Conservation (phyloP, 2,113 vertebrate genomes). For the Amphiprion ocellaris region DNA sequence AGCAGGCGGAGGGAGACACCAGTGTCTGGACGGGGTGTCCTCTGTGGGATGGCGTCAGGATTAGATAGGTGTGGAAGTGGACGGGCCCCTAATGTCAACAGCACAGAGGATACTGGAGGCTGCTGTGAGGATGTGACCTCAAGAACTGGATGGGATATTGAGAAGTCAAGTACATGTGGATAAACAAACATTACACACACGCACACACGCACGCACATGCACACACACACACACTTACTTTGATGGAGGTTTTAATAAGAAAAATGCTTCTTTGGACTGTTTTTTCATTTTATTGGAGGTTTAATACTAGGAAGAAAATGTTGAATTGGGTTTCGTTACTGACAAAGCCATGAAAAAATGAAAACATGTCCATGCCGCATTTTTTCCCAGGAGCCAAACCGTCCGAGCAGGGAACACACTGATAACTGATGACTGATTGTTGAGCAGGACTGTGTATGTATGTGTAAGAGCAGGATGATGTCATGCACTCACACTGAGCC, state of each 20-base stretch:
- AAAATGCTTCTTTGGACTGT: neutral
- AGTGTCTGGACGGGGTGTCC: constrained; percentile 39
- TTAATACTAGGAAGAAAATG: neutral
- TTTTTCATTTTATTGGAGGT: neutral
- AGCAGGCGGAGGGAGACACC: constrained; percentile 27
- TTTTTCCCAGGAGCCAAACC: constrained; percentile 51
- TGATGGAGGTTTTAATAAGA: neutral
- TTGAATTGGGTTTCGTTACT: neutral
- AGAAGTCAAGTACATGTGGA: constrained; percentile 30
- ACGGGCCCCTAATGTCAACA: constrained; percentile 70
- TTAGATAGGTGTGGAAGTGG: constrained; percentile 65
- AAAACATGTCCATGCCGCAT: neutral
- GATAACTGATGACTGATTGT: constrained; percentile 65
- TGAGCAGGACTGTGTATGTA: constrained; percentile 21
- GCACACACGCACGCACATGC: neutral
- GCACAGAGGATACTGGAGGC: constrained; percentile 38
- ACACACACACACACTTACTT: neutral
- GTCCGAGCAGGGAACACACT: constrained; percentile 52
- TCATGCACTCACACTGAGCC: constrained; percentile 70
- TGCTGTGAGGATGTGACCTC: constrained; percentile 54
- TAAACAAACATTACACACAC: constrained; percentile 12
- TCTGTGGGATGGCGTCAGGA: constrained; percentile 38
- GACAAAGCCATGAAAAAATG: neutral
- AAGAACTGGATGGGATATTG: constrained; percentile 35
- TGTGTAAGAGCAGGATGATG: constrained; percentile 64